Evolutionary conservation across 2,888 invertebrate genomes (phyloP).

Genomic region (Ophonus ardosiacus): DNA sequence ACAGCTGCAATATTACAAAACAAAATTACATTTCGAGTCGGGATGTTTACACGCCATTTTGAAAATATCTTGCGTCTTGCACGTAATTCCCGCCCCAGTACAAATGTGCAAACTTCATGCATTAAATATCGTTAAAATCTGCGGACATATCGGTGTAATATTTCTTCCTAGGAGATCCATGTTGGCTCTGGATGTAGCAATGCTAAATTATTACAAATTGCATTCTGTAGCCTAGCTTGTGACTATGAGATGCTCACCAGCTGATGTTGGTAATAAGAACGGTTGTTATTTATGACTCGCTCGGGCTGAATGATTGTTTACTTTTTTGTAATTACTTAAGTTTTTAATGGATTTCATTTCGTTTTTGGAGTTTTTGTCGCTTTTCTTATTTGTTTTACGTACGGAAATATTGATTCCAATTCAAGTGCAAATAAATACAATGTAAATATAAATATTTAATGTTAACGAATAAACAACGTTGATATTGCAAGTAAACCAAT

Average conservation of each 20-base stretch:
- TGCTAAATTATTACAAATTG: slow-evolving; percentile 34
- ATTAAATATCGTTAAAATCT: slow-evolving; percentile 38
- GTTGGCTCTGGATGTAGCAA: neutral
- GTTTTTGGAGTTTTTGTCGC: neutral
- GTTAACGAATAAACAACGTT: too few relatives aligned
- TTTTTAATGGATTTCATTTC: slow-evolving; percentile 20
- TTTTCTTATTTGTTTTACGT: neutral
- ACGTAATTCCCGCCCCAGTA: slow-evolving; percentile 1
- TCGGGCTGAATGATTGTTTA: neutral
- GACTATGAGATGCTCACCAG: neutral
- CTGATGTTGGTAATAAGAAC: slow-evolving; percentile 1
- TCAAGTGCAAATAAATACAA: neutral
- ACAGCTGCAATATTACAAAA: slow-evolving; percentile 32
- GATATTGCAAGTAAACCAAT: too few relatives aligned
- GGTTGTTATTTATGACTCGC: neutral
- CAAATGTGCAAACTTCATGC: slow-evolving; percentile 19
- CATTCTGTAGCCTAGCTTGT: neutral
- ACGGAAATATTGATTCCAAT: neutral
- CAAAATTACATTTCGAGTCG: slow-evolving; percentile 34
- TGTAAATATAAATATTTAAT: neutral
- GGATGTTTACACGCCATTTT: slow-evolving; percentile 3
- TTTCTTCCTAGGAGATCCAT: neutral
- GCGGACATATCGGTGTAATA: slow-evolving; percentile 39
- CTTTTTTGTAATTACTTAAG: slow-evolving; percentile 13
- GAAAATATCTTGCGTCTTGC: slow-evolving; percentile 16